Percentiles rank a stretch among this genome's conserved stretches.
phyloP scores from a whole-genome alignment of 2,797 vertebrate species.

The Esox lucius region DNA sequence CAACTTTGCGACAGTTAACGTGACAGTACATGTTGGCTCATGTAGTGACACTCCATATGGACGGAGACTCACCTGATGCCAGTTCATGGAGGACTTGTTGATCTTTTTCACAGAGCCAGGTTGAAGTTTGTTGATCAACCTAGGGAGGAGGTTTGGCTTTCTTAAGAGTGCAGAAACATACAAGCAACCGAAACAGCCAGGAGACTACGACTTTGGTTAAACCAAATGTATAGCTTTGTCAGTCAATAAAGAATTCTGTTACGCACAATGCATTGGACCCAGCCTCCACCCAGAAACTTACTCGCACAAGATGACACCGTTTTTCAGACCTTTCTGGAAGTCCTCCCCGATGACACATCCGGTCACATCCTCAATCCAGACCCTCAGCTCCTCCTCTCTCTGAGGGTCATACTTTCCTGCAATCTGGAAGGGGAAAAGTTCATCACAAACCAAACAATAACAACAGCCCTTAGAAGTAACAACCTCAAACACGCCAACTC shows the following conservation, averaged over 20 bases:
- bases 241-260: background rate
- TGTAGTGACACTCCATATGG: conserved; percentile 24
- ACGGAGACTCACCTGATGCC: conserved; percentile 84
- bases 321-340: conserved; percentile 93
- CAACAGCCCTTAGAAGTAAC: conserved; percentile 16
- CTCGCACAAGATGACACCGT: conserved; percentile 88
- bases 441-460: background rate
- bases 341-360: conserved; percentile 81
- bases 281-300: conserved; percentile 64
- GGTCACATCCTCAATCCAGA: conserved; percentile 88
- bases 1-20: background rate
- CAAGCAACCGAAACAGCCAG: background rate
- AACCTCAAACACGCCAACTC: conserved; percentile 20
- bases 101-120: conserved; percentile 85
- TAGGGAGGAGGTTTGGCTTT: conserved; percentile 42
- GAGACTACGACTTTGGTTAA: background rate
- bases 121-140: conserved; percentile 88
- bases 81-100: conserved; percentile 86
- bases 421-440: conserved; percentile 70
- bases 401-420: conserved; percentile 91
- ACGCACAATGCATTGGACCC: background rate
- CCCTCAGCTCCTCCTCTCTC: conserved; percentile 86
- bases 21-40: background rate
- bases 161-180: background rate
- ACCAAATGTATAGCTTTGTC: background rate